Evolutionary conservation across 2,113 vertebrate species (phyloP).

Genomic region (Rhinolophus sinicus): DNA sequence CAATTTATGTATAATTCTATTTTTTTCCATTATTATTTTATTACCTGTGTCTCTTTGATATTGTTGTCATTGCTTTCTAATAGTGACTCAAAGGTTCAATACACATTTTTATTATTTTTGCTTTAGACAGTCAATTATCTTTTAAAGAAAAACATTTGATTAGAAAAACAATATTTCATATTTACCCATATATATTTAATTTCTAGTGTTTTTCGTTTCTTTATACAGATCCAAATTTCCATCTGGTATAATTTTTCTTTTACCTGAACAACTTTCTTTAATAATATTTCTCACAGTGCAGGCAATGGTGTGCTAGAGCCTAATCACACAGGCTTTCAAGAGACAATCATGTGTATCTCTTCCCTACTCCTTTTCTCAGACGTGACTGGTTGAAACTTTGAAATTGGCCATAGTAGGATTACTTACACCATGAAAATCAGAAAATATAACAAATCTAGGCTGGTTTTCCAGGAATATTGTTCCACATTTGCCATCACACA

Average conservation of each 20-base stretch:
- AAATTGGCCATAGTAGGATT: neutral
- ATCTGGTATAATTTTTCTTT: neutral
- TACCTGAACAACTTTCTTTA: neutral
- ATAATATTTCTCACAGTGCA: neutral
- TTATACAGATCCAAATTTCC: neutral
- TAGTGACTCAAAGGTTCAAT: neutral
- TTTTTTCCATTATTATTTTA: neutral
- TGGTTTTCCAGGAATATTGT: neutral
- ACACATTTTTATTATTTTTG: neutral
- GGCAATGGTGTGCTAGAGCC: neutral
- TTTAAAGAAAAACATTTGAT: neutral
- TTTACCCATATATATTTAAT: neutral
- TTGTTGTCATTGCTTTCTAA: neutral
- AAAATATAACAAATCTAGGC: neutral
- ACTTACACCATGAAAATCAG: neutral
- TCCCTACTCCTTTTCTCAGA: neutral
- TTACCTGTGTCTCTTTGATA: neutral
- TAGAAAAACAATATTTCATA: neutral
- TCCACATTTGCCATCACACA: neutral
- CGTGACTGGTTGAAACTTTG: neutral
- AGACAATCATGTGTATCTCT: neutral
- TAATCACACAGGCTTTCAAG: neutral
- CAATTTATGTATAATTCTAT: neutral
- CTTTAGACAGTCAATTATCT: neutral
- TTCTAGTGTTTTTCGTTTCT: neutral